Conservation (phyloP, 2,888 invertebrate species). For the Aricia artaxerxes region DNA sequence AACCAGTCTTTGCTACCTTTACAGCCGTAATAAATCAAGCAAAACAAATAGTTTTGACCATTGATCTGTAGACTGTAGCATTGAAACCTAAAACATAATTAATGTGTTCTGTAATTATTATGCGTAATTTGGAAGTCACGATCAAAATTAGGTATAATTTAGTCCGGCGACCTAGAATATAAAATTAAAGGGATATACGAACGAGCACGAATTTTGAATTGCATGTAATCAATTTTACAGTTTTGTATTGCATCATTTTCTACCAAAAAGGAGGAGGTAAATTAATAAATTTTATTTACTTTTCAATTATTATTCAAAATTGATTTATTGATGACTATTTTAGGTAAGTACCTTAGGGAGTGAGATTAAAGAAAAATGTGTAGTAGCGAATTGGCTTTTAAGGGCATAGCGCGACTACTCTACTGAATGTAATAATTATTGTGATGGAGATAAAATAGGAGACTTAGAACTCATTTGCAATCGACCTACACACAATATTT, state of each 20-base stretch:
- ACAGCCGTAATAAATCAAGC: not conserved
- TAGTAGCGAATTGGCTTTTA: no score
- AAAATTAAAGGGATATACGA: constrained; percentile 10
- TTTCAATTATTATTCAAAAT: no score
- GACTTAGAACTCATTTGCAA: no score
- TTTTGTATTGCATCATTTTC: not conserved
- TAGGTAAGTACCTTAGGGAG: no score
- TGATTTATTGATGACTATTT: no score
- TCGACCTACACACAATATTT: no score
- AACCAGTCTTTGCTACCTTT: not conserved
- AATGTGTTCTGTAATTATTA: constrained; percentile 12
- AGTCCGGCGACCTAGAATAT: constrained; percentile 10
- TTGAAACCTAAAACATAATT: not conserved
- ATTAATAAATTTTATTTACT: no score
- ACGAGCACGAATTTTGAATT: constrained; percentile 8
- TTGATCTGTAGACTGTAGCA: constrained; percentile 1
- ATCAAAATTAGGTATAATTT: constrained; percentile 13
- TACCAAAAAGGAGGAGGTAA: not conserved
- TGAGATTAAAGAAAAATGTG: no score
- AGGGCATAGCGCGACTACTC: no score
- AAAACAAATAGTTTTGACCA: constrained; percentile 22
- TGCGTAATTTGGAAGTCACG: constrained; percentile 29
- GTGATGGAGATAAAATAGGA: no score
- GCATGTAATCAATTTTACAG: constrained; percentile 30
- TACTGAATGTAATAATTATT: no score